Percentiles rank a stretch among this genome's conserved stretches.
Conservation (phyloP, 2,888 invertebrate species). For the Formica aserva region DNA sequence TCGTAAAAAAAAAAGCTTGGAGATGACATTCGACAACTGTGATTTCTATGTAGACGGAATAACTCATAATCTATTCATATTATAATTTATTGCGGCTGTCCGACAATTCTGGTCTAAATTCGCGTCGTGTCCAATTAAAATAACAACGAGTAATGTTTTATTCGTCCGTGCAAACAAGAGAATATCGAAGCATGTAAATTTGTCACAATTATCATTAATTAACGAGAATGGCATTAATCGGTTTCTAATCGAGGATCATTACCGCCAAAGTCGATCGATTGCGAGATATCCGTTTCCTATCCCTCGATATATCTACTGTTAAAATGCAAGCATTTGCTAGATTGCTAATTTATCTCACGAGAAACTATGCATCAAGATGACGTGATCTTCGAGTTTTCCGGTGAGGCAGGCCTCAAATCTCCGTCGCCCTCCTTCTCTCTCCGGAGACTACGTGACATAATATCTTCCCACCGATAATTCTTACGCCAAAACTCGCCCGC, state of each 20-base stretch:
- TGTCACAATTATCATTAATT: constrained; percentile 53
- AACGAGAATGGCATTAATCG: constrained; percentile 51
- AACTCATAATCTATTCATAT: constrained; percentile 22
- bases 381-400: constrained; percentile 10
- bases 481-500: constrained; percentile 53
- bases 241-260: constrained; percentile 45
- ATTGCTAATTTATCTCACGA: not conserved
- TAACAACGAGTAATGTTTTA: constrained; percentile 56
- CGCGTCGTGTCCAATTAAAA: constrained; percentile 58
- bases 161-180: constrained; percentile 29
- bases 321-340: not conserved
- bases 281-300: not conserved
- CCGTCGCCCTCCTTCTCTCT: not conserved
- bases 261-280: constrained; percentile 44
- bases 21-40: not conserved
- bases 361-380: not conserved
- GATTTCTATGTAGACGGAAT: not conserved
- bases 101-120: not conserved
- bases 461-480: constrained; percentile 62
- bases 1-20: not conserved
- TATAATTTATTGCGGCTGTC: constrained; percentile 9
- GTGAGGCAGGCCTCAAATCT: constrained; percentile 28
- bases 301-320: not conserved
- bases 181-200: constrained; percentile 62
- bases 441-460: constrained; percentile 13